Percentiles rank a stretch among this genome's conserved stretches.
Conservation (phyloP, 2,888 invertebrate genomes). For the Heliconius ethilla region DNA sequence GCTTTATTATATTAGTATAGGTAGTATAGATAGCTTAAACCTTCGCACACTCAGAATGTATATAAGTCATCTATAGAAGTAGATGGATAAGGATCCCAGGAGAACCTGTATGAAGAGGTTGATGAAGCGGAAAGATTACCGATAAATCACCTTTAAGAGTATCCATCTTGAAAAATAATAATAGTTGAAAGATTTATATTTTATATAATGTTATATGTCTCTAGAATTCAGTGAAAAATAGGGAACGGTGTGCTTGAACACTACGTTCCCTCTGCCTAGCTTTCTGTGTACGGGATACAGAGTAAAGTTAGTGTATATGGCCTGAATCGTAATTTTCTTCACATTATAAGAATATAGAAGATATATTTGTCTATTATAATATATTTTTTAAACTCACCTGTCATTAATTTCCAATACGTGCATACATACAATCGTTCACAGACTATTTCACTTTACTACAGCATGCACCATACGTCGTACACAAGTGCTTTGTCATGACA, state of each 20-base stretch:
- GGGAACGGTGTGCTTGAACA: too few species aligned
- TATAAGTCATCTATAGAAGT: not conserved
- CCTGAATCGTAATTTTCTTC: too few species aligned
- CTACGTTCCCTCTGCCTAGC: too few species aligned
- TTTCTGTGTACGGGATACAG: too few species aligned
- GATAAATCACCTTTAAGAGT: not conserved
- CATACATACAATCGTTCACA: not conserved
- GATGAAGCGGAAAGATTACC: not conserved
- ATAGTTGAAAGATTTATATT: not conserved
- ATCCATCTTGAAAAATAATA: not conserved
- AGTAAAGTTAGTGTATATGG: too few species aligned
- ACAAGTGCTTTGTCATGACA: slow-evolving; percentile 20
- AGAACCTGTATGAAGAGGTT: not conserved
- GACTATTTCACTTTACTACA: not conserved
- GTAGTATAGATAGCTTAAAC: not conserved
- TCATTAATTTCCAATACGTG: not conserved
- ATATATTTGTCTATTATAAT: too few species aligned
- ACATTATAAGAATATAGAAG: too few species aligned
- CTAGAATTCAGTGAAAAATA: too few species aligned
- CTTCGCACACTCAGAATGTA: not conserved
- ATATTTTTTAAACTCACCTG: not conserved
- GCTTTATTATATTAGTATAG: too few species aligned
- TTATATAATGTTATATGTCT: too few species aligned
- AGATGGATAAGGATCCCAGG: not conserved
- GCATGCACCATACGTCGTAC: not conserved